Conservation (phyloP, 2,113 vertebrate genomes). For the Condylura cristata region DNA sequence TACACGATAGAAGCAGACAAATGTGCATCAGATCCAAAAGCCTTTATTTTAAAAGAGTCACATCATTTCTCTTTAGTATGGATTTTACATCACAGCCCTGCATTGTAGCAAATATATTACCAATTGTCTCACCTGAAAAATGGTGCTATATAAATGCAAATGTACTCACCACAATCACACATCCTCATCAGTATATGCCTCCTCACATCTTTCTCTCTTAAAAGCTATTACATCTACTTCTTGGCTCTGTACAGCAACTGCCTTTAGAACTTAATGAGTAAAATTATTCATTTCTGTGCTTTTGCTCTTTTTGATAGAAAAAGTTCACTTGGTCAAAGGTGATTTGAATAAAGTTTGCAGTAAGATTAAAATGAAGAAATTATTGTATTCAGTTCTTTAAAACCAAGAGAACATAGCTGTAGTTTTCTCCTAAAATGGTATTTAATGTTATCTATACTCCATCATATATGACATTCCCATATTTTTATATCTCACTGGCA, state of each 20-base stretch:
- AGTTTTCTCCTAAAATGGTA: neutral
- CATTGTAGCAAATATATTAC: constrained; percentile 59
- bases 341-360: neutral
- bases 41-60: constrained; percentile 15
- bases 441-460: neutral
- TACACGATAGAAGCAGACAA: neutral
- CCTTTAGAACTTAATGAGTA: constrained; percentile 45
- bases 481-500: neutral
- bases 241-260: constrained; percentile 13
- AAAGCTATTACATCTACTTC: constrained; percentile 27
- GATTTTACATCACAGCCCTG: constrained; percentile 37
- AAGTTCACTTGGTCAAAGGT: constrained; percentile 39
- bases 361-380: constrained; percentile 28
- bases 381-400: constrained; percentile 23
- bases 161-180: neutral
- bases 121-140: constrained; percentile 69
- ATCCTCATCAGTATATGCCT: neutral
- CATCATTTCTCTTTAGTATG: constrained; percentile 2
- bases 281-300: constrained; percentile 49
- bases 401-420: neutral
- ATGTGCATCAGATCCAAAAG: neutral
- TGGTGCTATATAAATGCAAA: constrained; percentile 71
- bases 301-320: constrained; percentile 30
- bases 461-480: neutral
- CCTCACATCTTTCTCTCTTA: constrained; percentile 49